phyloP scores from a whole-genome alignment of 2,797 vertebrate genomes.

The Spinibarbus caldwelli region DNA sequence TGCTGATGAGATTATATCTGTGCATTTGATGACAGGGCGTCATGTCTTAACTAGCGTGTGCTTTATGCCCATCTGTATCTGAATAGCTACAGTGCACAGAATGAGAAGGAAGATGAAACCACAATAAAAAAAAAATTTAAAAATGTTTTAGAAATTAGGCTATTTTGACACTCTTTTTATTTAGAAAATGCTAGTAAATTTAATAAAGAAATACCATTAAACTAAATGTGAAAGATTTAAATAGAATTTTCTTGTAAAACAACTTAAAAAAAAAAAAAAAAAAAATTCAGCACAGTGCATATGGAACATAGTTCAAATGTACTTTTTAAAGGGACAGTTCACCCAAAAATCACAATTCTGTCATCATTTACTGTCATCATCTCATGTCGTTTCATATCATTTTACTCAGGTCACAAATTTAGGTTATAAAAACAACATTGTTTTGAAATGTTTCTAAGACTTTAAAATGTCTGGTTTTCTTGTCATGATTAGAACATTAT shows the following conservation, averaged over 20 bases:
- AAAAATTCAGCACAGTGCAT: not conserved
- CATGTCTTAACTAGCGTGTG: not conserved
- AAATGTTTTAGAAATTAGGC: not conserved
- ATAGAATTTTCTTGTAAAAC: no score
- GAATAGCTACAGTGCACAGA: not conserved
- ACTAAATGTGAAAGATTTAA: no score
- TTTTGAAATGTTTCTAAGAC: no score
- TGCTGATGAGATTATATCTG: slow-evolving; percentile 21
- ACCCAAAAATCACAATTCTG: not conserved
- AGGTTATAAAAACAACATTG: no score
- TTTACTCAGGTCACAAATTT: no score
- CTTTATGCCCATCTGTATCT: not conserved
- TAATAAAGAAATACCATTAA: no score
- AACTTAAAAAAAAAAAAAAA: no score
- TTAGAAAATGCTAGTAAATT: no score
- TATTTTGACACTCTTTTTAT: not conserved
- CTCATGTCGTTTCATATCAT: not conserved
- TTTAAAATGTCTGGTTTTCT: no score
- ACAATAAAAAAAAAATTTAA: no score
- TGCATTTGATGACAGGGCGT: not conserved
- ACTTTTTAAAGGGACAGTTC: not conserved
- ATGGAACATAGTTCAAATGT: not conserved
- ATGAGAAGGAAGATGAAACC: no score
- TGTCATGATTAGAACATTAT: no score
- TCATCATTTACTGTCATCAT: not conserved